phyloP scores from a whole-genome alignment of 2,888 invertebrate species.

The Lasioglossum zephyrum region DNA sequence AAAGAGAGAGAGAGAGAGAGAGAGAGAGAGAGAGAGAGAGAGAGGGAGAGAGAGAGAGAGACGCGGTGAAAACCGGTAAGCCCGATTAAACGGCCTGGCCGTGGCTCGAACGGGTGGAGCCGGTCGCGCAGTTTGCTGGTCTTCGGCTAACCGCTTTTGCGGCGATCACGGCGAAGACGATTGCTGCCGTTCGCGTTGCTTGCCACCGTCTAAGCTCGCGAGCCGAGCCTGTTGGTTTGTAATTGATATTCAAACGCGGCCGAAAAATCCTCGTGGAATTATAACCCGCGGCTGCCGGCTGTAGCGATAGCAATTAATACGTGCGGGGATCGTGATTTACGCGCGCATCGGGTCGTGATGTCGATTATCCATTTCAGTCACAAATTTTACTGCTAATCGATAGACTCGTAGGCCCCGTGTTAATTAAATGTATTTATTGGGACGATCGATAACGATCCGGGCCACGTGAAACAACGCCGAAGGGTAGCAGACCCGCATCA shows the following conservation, averaged over 20 bases:
- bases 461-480: not conserved
- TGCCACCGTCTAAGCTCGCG: conserved; percentile 31
- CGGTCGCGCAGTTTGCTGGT: conserved; percentile 66
- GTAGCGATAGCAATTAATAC: conserved; percentile 29
- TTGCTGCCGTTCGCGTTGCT: conserved; percentile 54
- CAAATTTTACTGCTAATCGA: conserved; percentile 28
- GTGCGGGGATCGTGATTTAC: conserved; percentile 26
- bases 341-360: not conserved
- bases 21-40: conserved; percentile 38
- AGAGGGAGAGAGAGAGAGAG: conserved; percentile 45
- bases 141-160: conserved; percentile 21
- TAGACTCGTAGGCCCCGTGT: conserved; percentile 11
- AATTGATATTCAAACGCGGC: conserved; percentile 39
- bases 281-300: not conserved
- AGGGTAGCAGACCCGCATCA: not conserved
- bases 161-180: conserved; percentile 44
- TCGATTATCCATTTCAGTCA: not conserved
- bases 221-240: not conserved
- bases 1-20: conserved; percentile 45
- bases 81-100: conserved; percentile 65
- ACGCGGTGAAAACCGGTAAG: conserved; percentile 67
- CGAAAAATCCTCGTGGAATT: conserved; percentile 33
- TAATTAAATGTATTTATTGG: conserved; percentile 54
- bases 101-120: conserved; percentile 59
- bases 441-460: conserved; percentile 24